Evolutionary conservation across 2,888 invertebrate species (phyloP), one percentile per base, ranked within the genome.

Genomic region (Pollenia angustigena): DNA sequence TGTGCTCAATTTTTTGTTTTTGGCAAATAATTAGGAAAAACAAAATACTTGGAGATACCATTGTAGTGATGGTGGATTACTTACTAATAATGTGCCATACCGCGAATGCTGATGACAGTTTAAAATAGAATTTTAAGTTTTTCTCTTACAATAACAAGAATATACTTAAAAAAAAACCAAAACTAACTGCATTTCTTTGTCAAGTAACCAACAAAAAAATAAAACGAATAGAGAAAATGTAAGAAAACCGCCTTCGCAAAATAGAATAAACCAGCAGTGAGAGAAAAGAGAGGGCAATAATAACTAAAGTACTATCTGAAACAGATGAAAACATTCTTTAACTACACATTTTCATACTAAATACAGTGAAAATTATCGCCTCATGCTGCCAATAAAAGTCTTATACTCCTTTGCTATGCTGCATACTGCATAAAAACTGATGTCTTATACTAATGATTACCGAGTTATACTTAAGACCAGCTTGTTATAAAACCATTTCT

Each of bases 1-100:
- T 23, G 58, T 44, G 50, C 9, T 44, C n/a, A 14, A 44, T 44
- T 18, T n/a, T 42, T 40, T 42, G 23, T 56, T 48, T 81, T 76
- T 46, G 50, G 58, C 14, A 80, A 86, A 83, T 83, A 86, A 86
- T 86, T 86, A 83, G 80, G 60, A 71, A 80, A 32, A 71, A 81
- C 75, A 66, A 81, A 79, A 32, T 74, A 76, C 40, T 40, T 10
- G 0, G 16, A 64, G 48, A 72, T 71, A 69, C 62, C 16, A 81
- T 76, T 76, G 8, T 18, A 44, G 6, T 71, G 54, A 68, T 74
- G 82, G 42, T 76, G 76, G 76, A 76, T 72, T 81, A 56, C 54
- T 32, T 32, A 32, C 32, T 32, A 32, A 32, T 81, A 74, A 74
- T 81, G 81, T 72, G 64, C 48, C 81, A 74, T 44, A 50, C 44